Percentiles rank a stretch among this genome's conserved stretches.
Conservation (phyloP, 2,888 invertebrate genomes). For the Neoitamus cyanurus region DNA sequence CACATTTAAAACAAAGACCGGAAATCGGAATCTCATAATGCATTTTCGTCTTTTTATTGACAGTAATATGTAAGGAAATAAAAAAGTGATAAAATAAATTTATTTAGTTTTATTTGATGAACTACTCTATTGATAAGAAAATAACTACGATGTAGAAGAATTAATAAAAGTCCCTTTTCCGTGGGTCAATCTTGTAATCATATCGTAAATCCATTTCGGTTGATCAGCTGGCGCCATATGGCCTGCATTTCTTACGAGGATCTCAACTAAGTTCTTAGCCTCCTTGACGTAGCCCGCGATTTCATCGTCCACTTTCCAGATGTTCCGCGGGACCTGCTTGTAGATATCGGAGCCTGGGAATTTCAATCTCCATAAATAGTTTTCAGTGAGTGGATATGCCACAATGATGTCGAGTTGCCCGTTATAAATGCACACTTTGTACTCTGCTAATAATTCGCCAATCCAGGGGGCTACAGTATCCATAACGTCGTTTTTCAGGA, state of each 20-base stretch:
- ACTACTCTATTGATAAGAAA: background rate
- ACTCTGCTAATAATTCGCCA: constrained; percentile 73
- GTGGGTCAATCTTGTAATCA: constrained; percentile 77
- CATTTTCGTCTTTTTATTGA: too few species aligned
- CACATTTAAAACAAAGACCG: too few species aligned
- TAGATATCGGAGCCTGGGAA: constrained; percentile 77
- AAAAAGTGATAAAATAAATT: too few species aligned
- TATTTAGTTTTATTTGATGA: too few species aligned
- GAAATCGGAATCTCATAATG: too few species aligned
- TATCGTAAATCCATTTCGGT: constrained; percentile 79
- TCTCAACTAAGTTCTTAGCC: constrained; percentile 77
- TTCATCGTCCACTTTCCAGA: constrained; percentile 77
- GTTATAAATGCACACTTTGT: constrained; percentile 83
- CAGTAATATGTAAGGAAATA: too few species aligned
- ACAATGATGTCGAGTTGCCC: constrained; percentile 94
- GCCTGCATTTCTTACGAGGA: constrained; percentile 81
- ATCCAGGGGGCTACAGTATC: constrained; percentile 81
- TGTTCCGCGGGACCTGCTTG: constrained; percentile 72
- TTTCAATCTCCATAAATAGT: constrained; percentile 78
- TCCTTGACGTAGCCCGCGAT: constrained; percentile 82
- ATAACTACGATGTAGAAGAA: background rate
- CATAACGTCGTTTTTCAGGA: constrained; percentile 82
- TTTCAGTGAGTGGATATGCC: constrained; percentile 85
- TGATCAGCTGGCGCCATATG: constrained; percentile 86
- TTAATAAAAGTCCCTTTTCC: constrained; percentile 66